Evolutionary conservation across 2,888 invertebrate species (phyloP).

Genomic region (Idaea aversata): DNA sequence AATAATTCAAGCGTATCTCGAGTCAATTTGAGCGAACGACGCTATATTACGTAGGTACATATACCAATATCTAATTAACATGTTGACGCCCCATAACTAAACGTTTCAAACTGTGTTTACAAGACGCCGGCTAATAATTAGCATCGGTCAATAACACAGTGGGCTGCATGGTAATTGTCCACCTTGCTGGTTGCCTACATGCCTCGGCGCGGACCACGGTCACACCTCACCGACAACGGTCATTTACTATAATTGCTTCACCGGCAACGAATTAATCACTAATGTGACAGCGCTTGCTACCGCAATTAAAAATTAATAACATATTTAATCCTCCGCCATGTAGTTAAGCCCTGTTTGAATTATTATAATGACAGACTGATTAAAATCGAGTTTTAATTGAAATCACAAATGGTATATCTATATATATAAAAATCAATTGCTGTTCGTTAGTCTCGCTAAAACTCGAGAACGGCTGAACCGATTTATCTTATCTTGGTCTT

Average conservation of each 20-base stretch:
- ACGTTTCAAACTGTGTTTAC: slow-evolving; percentile 50
- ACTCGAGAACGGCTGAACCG: too few species aligned
- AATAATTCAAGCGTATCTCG: slow-evolving; percentile 24
- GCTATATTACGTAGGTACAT: slow-evolving; percentile 26
- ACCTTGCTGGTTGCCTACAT: slow-evolving; percentile 26
- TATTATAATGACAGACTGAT: slow-evolving; percentile 36
- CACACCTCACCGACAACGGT: slow-evolving; percentile 58
- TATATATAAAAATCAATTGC: too few species aligned
- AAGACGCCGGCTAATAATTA: slow-evolving; percentile 64
- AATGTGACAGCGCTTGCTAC: slow-evolving; percentile 64
- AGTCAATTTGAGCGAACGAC: slow-evolving; percentile 28
- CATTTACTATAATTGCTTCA: slow-evolving; percentile 66
- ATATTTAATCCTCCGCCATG: slow-evolving; percentile 42
- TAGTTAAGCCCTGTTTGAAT: slow-evolving; percentile 44
- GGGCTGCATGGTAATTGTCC: slow-evolving; percentile 52
- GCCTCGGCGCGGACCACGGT: slow-evolving; percentile 35
- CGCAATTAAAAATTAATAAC: slow-evolving; percentile 50
- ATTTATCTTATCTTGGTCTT: too few species aligned
- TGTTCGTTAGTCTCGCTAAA: too few species aligned
- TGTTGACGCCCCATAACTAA: slow-evolving; percentile 39
- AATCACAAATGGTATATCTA: neutral
- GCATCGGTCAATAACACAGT: slow-evolving; percentile 62
- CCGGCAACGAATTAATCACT: slow-evolving; percentile 70
- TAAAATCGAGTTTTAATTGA: neutral
- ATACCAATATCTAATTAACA: slow-evolving; percentile 37